Conservation (phyloP, 2,888 invertebrate species). For the Pyrgus malvae region DNA sequence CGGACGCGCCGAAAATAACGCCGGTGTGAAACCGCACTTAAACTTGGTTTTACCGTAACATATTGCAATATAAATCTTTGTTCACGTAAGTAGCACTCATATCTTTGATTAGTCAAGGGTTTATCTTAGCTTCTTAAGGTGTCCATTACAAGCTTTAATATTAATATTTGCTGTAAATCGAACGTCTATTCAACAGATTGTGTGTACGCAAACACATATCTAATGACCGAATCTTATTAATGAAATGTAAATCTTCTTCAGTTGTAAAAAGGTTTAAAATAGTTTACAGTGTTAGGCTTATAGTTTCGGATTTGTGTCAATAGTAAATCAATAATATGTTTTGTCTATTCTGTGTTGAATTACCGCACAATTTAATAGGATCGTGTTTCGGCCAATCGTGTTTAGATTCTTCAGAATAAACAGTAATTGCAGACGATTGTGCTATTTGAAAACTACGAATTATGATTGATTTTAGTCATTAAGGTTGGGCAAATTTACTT, state of each 20-base stretch:
- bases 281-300: background rate
- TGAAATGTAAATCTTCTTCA: background rate
- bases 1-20: no score
- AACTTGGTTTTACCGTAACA: slow-evolving; percentile 7
- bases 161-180: slow-evolving; percentile 39
- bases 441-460: slow-evolving; percentile 8
- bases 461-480: background rate
- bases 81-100: slow-evolving; percentile 21
- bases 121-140: slow-evolving; percentile 38
- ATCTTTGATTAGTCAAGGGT: slow-evolving; percentile 30
- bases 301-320: slow-evolving; percentile 30
- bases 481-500: no score
- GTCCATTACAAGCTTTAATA: slow-evolving; percentile 39
- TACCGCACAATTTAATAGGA: slow-evolving; percentile 29
- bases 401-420: slow-evolving; percentile 10
- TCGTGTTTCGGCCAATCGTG: slow-evolving; percentile 11
- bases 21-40: no score
- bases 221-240: background rate
- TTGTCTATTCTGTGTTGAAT: slow-evolving; percentile 32
- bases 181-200: slow-evolving; percentile 26
- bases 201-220: slow-evolving; percentile 6
- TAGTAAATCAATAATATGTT: slow-evolving; percentile 36
- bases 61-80: background rate
- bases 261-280: slow-evolving; percentile 2
- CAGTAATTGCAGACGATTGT: slow-evolving; percentile 4